These are phyloP conservation scores for Agonopterix alstromeriana DNA, from an alignment of 2,888 invertebrate genomes.

Conservation along the genomic window DNA sequence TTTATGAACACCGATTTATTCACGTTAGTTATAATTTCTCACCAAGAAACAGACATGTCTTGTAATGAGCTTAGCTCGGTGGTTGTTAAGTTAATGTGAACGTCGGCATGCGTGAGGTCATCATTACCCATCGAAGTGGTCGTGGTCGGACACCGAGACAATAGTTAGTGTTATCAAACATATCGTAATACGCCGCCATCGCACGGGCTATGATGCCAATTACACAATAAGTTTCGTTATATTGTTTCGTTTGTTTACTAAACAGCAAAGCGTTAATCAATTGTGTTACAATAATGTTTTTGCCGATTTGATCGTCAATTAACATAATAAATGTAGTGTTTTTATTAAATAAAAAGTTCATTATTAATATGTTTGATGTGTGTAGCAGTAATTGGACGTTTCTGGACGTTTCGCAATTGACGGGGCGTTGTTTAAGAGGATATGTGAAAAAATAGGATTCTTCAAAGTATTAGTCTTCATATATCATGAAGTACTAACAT, in stretches of 20 bases:
- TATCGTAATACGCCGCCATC: not conserved
- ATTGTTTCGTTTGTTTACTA: constrained; percentile 9
- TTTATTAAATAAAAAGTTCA: too few species aligned
- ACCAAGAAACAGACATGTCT: constrained; percentile 7
- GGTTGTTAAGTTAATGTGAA: constrained; percentile 3
- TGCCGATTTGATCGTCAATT: not conserved
- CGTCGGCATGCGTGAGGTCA: not conserved
- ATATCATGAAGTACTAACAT: too few species aligned
- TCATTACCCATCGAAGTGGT: not conserved
- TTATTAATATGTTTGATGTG: too few species aligned
- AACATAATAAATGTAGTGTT: too few species aligned
- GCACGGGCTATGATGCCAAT: not conserved
- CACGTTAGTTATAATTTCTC: not conserved
- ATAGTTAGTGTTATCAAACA: constrained; percentile 15
- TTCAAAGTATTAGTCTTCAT: too few species aligned
- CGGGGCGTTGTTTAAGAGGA: too few species aligned
- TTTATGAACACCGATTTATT: not conserved
- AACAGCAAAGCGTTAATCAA: constrained; percentile 6
- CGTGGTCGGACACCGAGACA: constrained; percentile 12
- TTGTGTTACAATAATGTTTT: constrained; percentile 6
- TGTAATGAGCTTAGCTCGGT: constrained; percentile 3
- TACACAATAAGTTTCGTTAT: constrained; percentile 5
- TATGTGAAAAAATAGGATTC: too few species aligned
- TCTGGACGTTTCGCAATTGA: too few species aligned
- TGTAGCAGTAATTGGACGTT: too few species aligned